Conservation (phyloP, 2,113 vertebrate species). For the Helogale parvula region DNA sequence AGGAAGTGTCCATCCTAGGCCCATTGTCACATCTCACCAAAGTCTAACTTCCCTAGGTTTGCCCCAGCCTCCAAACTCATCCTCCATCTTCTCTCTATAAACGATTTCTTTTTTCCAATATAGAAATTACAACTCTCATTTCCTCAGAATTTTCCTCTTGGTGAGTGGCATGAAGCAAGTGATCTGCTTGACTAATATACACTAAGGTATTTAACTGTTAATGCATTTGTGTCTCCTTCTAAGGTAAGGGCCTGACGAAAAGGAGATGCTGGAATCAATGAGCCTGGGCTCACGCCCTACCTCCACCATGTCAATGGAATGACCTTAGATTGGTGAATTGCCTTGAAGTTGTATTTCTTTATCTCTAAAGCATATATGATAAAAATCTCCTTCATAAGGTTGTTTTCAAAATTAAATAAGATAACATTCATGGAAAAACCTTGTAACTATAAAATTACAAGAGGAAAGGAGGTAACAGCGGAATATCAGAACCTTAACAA, state of each 20-base stretch:
- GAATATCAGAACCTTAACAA: conserved; percentile 18
- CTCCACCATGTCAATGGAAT: not conserved
- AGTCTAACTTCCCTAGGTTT: not conserved
- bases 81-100: not conserved
- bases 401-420: conserved; percentile 63
- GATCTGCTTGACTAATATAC: not conserved
- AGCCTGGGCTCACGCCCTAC: not conserved
- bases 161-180: not conserved
- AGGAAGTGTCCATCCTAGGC: not conserved
- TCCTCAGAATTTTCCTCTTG: conserved; percentile 2
- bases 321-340: not conserved
- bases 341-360: conserved; percentile 40
- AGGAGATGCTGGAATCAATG: not conserved
- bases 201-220: not conserved
- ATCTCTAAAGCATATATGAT: conserved; percentile 47
- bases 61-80: not conserved
- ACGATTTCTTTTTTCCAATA: conserved; percentile 1
- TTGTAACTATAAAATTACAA: conserved; percentile 20
- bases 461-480: not conserved
- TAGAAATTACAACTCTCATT: not conserved
- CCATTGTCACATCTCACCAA: not conserved
- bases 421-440: not conserved
- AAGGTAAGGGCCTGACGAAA: not conserved
- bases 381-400: conserved; percentile 15
- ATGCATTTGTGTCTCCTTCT: not conserved